Conservation (phyloP, 2,113 vertebrate species). For the Cryptotis parvus region DNA sequence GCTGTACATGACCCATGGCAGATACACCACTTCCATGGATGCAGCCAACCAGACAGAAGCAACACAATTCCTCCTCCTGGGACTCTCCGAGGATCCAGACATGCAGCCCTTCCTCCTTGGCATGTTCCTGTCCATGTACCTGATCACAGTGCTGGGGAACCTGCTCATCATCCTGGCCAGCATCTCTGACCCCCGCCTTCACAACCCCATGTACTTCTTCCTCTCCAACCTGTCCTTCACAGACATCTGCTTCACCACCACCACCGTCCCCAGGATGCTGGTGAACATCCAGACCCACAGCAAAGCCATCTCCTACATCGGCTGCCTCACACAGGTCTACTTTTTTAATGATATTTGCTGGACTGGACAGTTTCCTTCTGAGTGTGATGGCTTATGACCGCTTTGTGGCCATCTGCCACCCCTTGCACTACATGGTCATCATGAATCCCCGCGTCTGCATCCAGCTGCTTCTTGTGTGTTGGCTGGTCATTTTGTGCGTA, state of each 20-base stretch:
- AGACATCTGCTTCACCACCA: slow-evolving; percentile 59
- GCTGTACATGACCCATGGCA: no score
- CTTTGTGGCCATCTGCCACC: slow-evolving; percentile 61
- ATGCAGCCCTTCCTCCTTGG: slow-evolving; percentile 2
- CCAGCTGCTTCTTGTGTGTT: not conserved
- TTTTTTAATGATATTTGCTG: slow-evolving; percentile 45
- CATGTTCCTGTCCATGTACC: not conserved
- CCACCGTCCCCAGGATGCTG: slow-evolving; percentile 60
- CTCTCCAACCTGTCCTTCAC: slow-evolving; percentile 32
- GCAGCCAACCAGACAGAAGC: not conserved
- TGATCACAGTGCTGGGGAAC: slow-evolving; percentile 17
- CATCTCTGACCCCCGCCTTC: not conserved
- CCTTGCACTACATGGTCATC: slow-evolving; percentile 22
- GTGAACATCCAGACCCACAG: not conserved
- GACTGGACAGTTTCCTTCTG: slow-evolving; percentile 50
- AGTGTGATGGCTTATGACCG: slow-evolving; percentile 55
- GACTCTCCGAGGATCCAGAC: not conserved
- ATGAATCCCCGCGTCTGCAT: slow-evolving; percentile 23
- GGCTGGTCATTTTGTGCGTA: not conserved
- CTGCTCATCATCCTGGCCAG: slow-evolving; percentile 19
- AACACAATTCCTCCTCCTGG: not conserved
- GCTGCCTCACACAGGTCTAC: slow-evolving; percentile 33
- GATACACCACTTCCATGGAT: not conserved
- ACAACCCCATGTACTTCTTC: slow-evolving; percentile 40
- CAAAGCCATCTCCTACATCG: not conserved